Percentiles rank a stretch among this genome's conserved stretches.
Conservation (phyloP, 2,113 vertebrate genomes). For the Callipepla californica region DNA sequence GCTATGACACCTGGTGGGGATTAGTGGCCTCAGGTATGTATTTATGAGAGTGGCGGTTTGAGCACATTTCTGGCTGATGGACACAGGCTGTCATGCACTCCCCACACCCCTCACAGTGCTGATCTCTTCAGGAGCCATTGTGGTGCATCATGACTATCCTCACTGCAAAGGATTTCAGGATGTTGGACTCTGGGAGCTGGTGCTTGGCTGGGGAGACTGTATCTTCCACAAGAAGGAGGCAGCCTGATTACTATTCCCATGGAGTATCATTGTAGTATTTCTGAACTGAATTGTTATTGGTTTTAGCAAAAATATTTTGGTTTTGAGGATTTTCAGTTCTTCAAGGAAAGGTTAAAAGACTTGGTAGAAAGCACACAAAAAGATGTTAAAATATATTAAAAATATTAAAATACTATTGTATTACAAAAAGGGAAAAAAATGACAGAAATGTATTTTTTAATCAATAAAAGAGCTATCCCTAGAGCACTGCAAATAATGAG, state of each 20-base stretch:
- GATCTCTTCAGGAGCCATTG: background rate
- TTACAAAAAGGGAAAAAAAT: background rate
- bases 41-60: background rate
- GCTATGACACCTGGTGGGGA: background rate
- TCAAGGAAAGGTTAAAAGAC: background rate
- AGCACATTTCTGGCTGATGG: background rate
- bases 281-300: background rate
- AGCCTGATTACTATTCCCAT: background rate
- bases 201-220: background rate
- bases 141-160: background rate
- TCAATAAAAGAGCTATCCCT: background rate
- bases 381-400: background rate
- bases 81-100: rapidly evolving
- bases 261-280: background rate
- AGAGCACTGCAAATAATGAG: background rate
- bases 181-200: background rate
- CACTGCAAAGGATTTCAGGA: background rate
- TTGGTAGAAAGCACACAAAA: background rate
- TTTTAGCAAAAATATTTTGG: background rate
- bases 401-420: background rate
- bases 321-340: background rate
- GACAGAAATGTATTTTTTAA: background rate
- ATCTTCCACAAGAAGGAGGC: background rate
- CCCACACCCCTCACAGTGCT: background rate
- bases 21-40: background rate